Conservation (phyloP, 1,140 invertebrate species). For the Chelonus insularis region DNA sequence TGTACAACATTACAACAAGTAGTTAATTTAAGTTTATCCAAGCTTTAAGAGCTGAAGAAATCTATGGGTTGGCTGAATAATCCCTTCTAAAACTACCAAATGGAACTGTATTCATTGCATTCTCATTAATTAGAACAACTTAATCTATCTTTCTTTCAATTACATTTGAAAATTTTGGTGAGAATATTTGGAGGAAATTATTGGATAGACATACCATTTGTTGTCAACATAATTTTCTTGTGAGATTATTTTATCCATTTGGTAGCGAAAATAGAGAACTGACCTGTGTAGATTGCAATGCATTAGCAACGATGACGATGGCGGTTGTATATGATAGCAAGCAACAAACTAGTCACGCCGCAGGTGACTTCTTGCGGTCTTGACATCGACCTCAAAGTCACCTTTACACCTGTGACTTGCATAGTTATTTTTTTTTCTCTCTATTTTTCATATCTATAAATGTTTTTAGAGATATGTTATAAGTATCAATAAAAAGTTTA, state of each 20-base stretch:
- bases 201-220: too few relatives aligned
- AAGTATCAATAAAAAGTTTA: not conserved
- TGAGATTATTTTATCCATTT: not conserved
- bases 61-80: conserved; percentile 45
- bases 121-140: conserved; percentile 54
- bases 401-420: conserved; percentile 24
- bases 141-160: conserved; percentile 44
- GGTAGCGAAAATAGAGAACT: too few relatives aligned
- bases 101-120: conserved; percentile 15
- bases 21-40: conserved; percentile 52
- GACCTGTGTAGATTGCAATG: too few relatives aligned
- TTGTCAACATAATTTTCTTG: not conserved
- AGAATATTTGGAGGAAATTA: too few relatives aligned
- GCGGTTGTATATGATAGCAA: not conserved
- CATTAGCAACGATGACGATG: too few relatives aligned
- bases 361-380: conserved; percentile 32
- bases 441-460: not conserved
- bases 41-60: not conserved
- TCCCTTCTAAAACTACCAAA: conserved; percentile 10
- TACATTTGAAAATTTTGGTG: not conserved
- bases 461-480: not conserved
- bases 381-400: conserved; percentile 24
- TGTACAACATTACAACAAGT: conserved; percentile 45
- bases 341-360: conserved; percentile 23
- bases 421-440: not conserved